These are phyloP conservation scores for Spizella passerina DNA, from an alignment of 2,797 vertebrate genomes.

Conservation along the genomic window DNA sequence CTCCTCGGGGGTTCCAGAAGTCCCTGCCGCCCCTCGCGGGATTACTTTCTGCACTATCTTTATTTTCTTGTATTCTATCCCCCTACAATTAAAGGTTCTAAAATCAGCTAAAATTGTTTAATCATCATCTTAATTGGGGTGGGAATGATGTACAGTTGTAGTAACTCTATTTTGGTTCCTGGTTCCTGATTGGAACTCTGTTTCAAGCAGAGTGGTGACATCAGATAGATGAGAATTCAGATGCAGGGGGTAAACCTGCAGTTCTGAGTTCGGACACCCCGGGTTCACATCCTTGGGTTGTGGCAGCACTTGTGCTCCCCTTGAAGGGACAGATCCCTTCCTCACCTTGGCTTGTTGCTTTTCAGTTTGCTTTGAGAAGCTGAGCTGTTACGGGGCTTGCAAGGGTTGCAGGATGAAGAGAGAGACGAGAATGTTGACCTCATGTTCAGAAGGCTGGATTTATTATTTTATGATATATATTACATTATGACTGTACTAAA, in stretches of 20 bases:
- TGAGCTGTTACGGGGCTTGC: too few relatives aligned
- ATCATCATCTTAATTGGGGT: background rate
- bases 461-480: too few relatives aligned
- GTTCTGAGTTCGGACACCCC: background rate
- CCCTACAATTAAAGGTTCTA: background rate
- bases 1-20: too few relatives aligned
- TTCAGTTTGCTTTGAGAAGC: background rate
- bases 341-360: background rate
- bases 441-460: too few relatives aligned
- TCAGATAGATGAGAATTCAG: background rate
- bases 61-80: too few relatives aligned
- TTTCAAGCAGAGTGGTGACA: background rate
- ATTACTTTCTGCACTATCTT: too few relatives aligned
- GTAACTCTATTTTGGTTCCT: background rate
- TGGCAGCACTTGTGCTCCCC: background rate
- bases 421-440: too few relatives aligned
- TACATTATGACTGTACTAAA: too few relatives aligned
- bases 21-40: too few relatives aligned
- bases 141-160: background rate
- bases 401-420: too few relatives aligned
- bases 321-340: background rate
- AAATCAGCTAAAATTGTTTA: background rate
- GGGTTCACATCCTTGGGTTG: background rate
- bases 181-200: background rate
- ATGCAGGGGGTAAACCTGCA: background rate